These are phyloP conservation scores for Phaonia tiefii DNA, from an alignment of 2,888 invertebrate species.

Conservation along the genomic window DNA sequence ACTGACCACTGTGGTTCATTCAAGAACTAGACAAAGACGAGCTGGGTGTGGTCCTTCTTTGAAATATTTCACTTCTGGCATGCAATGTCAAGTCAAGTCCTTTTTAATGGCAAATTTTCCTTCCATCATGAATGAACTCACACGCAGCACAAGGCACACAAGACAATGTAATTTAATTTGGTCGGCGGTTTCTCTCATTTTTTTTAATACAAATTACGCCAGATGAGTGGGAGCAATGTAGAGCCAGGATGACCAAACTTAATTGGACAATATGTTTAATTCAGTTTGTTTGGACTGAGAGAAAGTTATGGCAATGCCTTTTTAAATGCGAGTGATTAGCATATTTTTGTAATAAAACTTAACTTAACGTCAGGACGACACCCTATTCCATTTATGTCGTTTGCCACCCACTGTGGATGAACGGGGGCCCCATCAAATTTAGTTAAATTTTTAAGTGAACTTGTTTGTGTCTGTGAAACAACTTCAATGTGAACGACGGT, in stretches of 20 bases:
- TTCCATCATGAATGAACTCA: slow-evolving; percentile 17
- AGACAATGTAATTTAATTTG: slow-evolving; percentile 59
- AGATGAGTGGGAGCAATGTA: background rate
- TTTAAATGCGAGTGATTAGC: slow-evolving; percentile 57
- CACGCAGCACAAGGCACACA: slow-evolving; percentile 44
- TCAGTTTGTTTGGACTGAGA: background rate
- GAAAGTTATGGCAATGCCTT: background rate
- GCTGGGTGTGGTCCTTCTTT: background rate
- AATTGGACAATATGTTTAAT: slow-evolving; percentile 22
- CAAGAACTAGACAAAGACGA: background rate
- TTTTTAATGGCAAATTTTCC: slow-evolving; percentile 50
- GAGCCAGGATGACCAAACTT: background rate
- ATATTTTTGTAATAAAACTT: slow-evolving; percentile 73
- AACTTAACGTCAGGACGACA: slow-evolving; percentile 70
- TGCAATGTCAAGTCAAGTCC: slow-evolving; percentile 49
- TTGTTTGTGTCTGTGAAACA: background rate
- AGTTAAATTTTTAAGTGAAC: slow-evolving; percentile 35
- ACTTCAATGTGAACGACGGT: slow-evolving; percentile 4
- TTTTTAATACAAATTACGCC: slow-evolving; percentile 45
- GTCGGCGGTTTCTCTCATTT: slow-evolving; percentile 26
- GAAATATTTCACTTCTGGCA: background rate
- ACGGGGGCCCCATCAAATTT: slow-evolving; percentile 19
- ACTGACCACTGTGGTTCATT: slow-evolving; percentile 57
- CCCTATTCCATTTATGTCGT: slow-evolving; percentile 66
- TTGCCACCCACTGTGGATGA: slow-evolving; percentile 56